phyloP scores from a whole-genome alignment of 2,797 vertebrate genomes.

The Oryzias sinensis region DNA sequence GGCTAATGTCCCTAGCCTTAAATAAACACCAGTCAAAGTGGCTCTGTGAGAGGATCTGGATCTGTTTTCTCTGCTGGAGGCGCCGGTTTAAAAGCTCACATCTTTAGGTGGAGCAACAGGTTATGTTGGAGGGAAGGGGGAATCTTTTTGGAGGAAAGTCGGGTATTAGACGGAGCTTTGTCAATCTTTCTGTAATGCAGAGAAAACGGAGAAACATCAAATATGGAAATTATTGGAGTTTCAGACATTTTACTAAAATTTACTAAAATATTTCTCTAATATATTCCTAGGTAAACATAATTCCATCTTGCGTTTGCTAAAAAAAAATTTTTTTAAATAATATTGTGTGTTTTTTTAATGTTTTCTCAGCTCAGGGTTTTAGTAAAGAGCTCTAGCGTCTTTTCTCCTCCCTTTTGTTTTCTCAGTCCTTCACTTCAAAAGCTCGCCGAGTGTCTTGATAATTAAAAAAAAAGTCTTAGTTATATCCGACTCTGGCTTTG shows the following conservation, averaged over 20 bases:
- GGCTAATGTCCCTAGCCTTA: constrained; percentile 60
- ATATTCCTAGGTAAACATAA: too few species aligned
- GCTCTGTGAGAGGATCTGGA: constrained; percentile 62
- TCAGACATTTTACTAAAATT: too few species aligned
- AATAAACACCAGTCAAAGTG: constrained; percentile 70
- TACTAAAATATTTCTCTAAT: too few species aligned
- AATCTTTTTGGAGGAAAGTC: constrained; percentile 18
- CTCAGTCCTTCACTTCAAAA: constrained; percentile 8
- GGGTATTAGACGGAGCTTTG: constrained; percentile 44
- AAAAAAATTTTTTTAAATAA: neutral
- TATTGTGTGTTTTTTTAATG: constrained; percentile 10
- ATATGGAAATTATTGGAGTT: too few species aligned
- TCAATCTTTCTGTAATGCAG: constrained; percentile 67
- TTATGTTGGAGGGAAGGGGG: constrained; percentile 22
- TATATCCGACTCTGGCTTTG: constrained; percentile 16
- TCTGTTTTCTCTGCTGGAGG: constrained; percentile 43
- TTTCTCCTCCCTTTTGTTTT: constrained; percentile 13
- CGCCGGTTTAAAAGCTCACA: constrained; percentile 54
- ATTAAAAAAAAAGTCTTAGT: constrained; percentile 33
- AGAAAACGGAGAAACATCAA: constrained; percentile 42
- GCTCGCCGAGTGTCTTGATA: constrained; percentile 25
- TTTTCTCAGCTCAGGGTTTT: constrained; percentile 26
- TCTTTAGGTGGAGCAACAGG: constrained; percentile 41
- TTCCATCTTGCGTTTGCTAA: constrained; percentile 45
- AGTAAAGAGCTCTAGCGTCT: constrained; percentile 4